Percentiles rank a stretch among this genome's conserved stretches.
Conservation (phyloP, 1,140 invertebrate genomes). For the Cherax quadricarinatus region DNA sequence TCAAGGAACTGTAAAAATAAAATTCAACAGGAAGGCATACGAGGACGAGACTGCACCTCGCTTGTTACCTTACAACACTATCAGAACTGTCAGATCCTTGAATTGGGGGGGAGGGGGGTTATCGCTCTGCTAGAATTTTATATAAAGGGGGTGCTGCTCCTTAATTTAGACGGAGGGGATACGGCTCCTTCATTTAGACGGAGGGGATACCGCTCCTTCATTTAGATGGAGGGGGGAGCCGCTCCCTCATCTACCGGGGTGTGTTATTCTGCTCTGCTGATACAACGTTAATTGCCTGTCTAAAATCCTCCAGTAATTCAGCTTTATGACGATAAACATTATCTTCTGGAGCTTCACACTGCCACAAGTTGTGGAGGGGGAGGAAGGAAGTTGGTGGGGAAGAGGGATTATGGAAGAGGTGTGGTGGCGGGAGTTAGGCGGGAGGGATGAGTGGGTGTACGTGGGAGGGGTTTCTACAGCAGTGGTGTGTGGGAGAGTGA, state of each 20-base stretch:
- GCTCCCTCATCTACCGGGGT: background rate
- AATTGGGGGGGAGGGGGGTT: no score
- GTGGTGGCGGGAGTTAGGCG: background rate
- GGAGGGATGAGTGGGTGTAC: background rate
- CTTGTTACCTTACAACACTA: no score
- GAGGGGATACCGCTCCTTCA: no score
- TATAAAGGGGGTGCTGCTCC: no score
- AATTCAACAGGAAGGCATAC: no score
- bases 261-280: background rate
- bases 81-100: no score
- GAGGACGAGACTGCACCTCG: no score
- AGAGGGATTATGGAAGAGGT: background rate
- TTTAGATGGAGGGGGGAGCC: background rate
- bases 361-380: background rate
- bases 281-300: constrained; percentile 40
- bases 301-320: constrained; percentile 20
- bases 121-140: no score
- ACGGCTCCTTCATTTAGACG: no score
- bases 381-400: background rate
- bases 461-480: background rate
- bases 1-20: no score
- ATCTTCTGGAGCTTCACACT: background rate
- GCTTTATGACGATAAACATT: constrained; percentile 40
- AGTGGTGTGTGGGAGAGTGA: background rate
- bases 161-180: no score